Conservation (phyloP, 2,113 vertebrate genomes). For the Chamaetylas fuelleborni region DNA sequence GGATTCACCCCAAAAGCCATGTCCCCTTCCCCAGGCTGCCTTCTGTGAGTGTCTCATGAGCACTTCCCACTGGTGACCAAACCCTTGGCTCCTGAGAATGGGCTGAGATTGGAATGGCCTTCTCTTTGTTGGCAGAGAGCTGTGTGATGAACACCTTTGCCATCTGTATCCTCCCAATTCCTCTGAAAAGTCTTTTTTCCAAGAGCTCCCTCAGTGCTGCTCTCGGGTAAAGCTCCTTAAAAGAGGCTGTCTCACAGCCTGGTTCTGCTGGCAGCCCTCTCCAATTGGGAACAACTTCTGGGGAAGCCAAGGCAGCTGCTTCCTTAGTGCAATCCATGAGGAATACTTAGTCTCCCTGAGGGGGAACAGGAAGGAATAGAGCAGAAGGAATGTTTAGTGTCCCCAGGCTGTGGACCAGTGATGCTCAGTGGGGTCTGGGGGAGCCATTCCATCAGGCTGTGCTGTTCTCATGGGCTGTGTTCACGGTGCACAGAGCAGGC, state of each 20-base stretch:
- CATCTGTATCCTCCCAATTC: not conserved
- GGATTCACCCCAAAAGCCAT: not conserved
- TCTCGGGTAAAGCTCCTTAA: not conserved
- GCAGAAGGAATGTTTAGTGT: not conserved
- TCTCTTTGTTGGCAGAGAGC: not conserved
- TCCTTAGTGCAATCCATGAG: accelerated
- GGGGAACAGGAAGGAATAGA: not conserved
- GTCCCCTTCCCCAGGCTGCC: not conserved
- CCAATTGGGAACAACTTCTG: not conserved
- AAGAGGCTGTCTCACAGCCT: not conserved
- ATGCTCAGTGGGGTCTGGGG: not conserved
- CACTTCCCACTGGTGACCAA: not conserved
- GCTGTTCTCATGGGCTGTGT: accelerated
- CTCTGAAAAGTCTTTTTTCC: not conserved
- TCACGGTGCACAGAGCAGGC: not conserved
- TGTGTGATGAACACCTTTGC: not conserved
- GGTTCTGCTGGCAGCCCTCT: not conserved
- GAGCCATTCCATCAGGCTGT: not conserved
- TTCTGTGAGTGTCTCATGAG: not conserved
- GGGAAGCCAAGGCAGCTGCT: not conserved
- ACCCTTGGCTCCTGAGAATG: not conserved
- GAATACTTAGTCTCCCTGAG: not conserved
- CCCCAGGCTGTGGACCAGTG: not conserved
- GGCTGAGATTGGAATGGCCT: not conserved
- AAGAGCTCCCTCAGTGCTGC: not conserved